A percentile compares a stretch with the other conserved stretches of the same genome.
phyloP scores from a whole-genome alignment of 2,797 vertebrate species.

The Semaprochilodus insignis region DNA sequence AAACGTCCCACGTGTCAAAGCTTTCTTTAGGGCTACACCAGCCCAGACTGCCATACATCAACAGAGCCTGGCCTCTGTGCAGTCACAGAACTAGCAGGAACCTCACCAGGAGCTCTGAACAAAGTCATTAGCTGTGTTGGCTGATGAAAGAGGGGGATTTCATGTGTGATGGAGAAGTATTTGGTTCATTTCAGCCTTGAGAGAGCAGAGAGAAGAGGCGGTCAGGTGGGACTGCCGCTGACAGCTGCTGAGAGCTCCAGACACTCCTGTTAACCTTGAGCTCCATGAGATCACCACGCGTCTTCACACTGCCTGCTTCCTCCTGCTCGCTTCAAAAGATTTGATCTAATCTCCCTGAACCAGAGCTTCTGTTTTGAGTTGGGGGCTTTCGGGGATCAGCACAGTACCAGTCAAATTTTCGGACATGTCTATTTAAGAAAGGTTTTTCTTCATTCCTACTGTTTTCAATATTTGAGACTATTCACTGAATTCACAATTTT shows the following conservation, averaged over 20 bases:
- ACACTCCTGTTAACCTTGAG: slow-evolving; percentile 56
- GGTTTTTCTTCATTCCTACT: not conserved
- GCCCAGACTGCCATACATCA: slow-evolving; percentile 69
- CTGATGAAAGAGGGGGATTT: slow-evolving; percentile 55
- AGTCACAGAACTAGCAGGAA: slow-evolving; percentile 10
- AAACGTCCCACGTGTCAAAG: slow-evolving; percentile 68
- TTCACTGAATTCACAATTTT: too few species aligned
- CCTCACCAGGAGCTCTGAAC: slow-evolving; percentile 40
- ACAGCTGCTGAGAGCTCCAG: slow-evolving; percentile 56
- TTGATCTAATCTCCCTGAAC: slow-evolving; percentile 29
- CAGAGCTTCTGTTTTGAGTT: slow-evolving; percentile 3
- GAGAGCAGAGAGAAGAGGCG: slow-evolving; percentile 30
- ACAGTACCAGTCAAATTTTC: not conserved
- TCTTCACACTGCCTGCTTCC: slow-evolving; percentile 30
- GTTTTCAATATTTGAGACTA: not conserved
- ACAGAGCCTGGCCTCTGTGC: slow-evolving; percentile 38
- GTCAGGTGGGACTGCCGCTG: slow-evolving; percentile 45
- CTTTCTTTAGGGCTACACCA: slow-evolving; percentile 74
- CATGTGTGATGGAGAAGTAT: slow-evolving; percentile 34
- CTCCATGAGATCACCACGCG: slow-evolving; percentile 45
- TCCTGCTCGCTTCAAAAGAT: slow-evolving; percentile 43
- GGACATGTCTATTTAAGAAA: not conserved
- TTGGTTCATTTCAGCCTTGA: slow-evolving; percentile 57
- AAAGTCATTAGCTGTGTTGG: slow-evolving; percentile 49
- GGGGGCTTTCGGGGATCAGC: not conserved